These are phyloP conservation scores for Colletes collaris DNA, from an alignment of 2,888 invertebrate genomes.

Conservation along the genomic window DNA sequence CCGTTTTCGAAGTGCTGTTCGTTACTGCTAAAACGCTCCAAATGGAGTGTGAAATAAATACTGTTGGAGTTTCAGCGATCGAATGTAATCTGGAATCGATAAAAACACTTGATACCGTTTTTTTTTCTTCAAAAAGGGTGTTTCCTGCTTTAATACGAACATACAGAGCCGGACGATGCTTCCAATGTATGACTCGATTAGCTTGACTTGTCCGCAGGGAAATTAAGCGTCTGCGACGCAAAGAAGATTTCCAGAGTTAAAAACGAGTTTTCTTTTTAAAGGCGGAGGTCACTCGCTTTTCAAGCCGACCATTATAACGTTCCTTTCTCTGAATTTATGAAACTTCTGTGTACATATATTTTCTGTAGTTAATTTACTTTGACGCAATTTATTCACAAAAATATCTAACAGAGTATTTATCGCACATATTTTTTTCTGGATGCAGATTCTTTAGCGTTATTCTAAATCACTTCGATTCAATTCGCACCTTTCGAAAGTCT, in stretches of 20 bases:
- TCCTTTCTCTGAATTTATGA: background rate
- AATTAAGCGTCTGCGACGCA: conserved; percentile 38
- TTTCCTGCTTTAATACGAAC: background rate
- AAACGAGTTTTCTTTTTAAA: conserved; percentile 24
- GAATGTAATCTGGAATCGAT: conserved; percentile 8
- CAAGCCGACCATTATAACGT: background rate
- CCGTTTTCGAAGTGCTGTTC: conserved; percentile 5
- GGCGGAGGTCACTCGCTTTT: background rate
- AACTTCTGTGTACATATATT: background rate
- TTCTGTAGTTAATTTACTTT: background rate
- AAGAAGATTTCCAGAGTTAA: conserved; percentile 36
- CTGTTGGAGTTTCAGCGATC: background rate
- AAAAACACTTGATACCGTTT: background rate
- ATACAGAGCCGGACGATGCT: conserved; percentile 7
- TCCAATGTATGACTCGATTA: conserved; percentile 49
- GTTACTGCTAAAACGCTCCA: conserved; percentile 17
- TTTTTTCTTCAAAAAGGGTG: conserved; percentile 6
- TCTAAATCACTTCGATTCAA: too few species aligned
- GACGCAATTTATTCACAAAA: background rate
- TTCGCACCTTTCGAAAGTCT: too few species aligned
- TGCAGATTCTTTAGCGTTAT: too few species aligned
- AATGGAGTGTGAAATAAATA: conserved; percentile 15
- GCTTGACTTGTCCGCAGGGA: conserved; percentile 49
- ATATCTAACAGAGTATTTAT: too few species aligned
- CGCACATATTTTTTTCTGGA: too few species aligned